phyloP scores from a whole-genome alignment of 30 jellyfish, hydroid and myxozoan species.

The Catostylus mosaicus region DNA sequence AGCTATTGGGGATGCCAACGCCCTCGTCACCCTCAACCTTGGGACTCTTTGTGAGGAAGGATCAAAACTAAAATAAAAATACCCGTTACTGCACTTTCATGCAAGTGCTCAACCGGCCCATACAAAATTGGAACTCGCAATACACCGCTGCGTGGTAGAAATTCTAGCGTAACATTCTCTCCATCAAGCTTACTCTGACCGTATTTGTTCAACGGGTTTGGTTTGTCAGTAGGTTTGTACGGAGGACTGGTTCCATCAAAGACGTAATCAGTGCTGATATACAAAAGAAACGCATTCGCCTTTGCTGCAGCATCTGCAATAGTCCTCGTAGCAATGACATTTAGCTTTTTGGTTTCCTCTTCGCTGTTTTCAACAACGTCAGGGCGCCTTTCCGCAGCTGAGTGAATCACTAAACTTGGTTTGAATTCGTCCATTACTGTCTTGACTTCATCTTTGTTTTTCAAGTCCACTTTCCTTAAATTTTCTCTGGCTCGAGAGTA shows the following conservation, averaged over 20 bases:
- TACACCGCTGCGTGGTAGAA: conserved; percentile 48
- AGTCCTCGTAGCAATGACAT: conserved; percentile 62
- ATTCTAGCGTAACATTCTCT: conserved; percentile 49
- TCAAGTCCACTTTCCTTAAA: conserved; percentile 70
- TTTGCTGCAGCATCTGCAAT: conserved; percentile 63
- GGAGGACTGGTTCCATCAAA: conserved; percentile 91
- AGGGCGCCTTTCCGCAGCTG: conserved; percentile 92
- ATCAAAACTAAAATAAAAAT: not conserved
- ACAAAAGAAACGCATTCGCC: conserved; percentile 64
- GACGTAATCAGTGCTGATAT: conserved; percentile 88
- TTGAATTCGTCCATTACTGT: conserved; percentile 40
- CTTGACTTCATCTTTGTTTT: conserved; percentile 47
- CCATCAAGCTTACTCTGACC: conserved; percentile 82
- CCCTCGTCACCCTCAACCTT: not conserved
- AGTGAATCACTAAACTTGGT: conserved; percentile 74
- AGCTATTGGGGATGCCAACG: no score
- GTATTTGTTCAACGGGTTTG: conserved; percentile 82
- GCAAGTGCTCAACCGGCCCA: conserved; percentile 75
- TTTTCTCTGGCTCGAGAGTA: conserved; percentile 57
- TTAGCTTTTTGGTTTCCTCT: conserved; percentile 49
- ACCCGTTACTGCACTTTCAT: conserved; percentile 92
- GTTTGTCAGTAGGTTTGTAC: conserved; percentile 62
- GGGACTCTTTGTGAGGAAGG: not conserved
- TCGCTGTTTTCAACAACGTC: conserved; percentile 72
- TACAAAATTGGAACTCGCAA: conserved; percentile 84